Conservation (phyloP, 2,888 invertebrate species). For the Heliothis peltigera region DNA sequence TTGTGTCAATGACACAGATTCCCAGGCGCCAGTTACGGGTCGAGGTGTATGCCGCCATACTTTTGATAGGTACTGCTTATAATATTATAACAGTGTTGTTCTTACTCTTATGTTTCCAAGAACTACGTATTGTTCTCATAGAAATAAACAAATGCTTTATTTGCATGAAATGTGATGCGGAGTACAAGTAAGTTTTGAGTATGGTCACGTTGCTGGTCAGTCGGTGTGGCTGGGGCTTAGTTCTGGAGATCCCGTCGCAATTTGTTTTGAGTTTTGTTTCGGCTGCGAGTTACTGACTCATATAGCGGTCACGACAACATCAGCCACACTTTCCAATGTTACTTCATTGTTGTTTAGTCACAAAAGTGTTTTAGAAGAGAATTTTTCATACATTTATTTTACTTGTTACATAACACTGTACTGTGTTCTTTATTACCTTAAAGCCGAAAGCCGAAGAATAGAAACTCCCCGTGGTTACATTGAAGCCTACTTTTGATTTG, state of each 20-base stretch:
- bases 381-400: conserved; percentile 6
- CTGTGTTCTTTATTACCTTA: too few relatives aligned
- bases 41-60: conserved; percentile 19
- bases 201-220: not conserved
- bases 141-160: not conserved
- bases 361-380: conserved; percentile 18
- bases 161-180: not conserved
- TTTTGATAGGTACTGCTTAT: conserved; percentile 44
- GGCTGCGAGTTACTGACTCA: conserved; percentile 34
- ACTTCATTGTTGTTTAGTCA: conserved; percentile 52
- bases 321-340: conserved; percentile 69
- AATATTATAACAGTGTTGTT: conserved; percentile 44
- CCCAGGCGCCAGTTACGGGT: conserved; percentile 34
- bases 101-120: conserved; percentile 13
- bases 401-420: too few relatives aligned
- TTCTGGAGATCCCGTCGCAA: conserved; percentile 29
- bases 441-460: too few relatives aligned
- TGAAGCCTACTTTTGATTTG: not conserved
- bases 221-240: conserved; percentile 27
- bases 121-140: conserved; percentile 14
- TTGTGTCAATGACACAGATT: conserved; percentile 61
- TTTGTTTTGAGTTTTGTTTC: conserved; percentile 36
- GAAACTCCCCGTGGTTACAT: too few relatives aligned
- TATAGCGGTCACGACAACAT: conserved; percentile 43
- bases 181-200: not conserved